phyloP scores from a whole-genome alignment of 1,140 invertebrate genomes.

The Listronotus bonariensis region DNA sequence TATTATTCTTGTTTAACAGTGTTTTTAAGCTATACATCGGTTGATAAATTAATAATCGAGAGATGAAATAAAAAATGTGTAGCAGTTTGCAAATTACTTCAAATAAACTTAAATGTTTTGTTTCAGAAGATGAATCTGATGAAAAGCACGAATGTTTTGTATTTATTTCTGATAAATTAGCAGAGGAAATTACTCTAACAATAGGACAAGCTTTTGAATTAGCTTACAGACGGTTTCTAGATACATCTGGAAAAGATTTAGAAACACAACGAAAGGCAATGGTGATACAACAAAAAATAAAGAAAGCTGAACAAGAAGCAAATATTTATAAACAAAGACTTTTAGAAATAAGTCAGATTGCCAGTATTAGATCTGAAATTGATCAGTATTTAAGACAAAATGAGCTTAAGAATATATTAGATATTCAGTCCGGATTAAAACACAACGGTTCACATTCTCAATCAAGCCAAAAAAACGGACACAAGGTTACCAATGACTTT shows the following conservation, averaged over 20 bases:
- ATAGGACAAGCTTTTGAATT: conserved; percentile 97
- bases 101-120: conserved; percentile 1
- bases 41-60: too few species aligned
- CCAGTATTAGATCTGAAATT: conserved; percentile 47
- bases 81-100: not conserved
- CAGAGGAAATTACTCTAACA: conserved; percentile 94
- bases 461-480: conserved; percentile 22
- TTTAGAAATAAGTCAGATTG: conserved; percentile 61
- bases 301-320: conserved; percentile 74
- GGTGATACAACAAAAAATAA: conserved; percentile 74
- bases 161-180: conserved; percentile 94
- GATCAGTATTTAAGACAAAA: conserved; percentile 53
- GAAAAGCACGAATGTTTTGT: conserved; percentile 95
- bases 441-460: conserved; percentile 12
- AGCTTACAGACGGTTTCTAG: conserved; percentile 87
- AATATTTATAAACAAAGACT: conserved; percentile 69
- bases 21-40: too few species aligned
- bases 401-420: conserved; percentile 52
- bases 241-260: conserved; percentile 75
- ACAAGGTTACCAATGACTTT: conserved; percentile 7
- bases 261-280: conserved; percentile 74
- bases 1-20: too few species aligned
- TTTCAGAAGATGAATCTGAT: conserved; percentile 45
- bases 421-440: conserved; percentile 35
- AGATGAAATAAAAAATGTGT: too few species aligned